These are phyloP conservation scores for Leptothorax acervorum DNA, from an alignment of 2,888 invertebrate genomes.

Conservation along the genomic window DNA sequence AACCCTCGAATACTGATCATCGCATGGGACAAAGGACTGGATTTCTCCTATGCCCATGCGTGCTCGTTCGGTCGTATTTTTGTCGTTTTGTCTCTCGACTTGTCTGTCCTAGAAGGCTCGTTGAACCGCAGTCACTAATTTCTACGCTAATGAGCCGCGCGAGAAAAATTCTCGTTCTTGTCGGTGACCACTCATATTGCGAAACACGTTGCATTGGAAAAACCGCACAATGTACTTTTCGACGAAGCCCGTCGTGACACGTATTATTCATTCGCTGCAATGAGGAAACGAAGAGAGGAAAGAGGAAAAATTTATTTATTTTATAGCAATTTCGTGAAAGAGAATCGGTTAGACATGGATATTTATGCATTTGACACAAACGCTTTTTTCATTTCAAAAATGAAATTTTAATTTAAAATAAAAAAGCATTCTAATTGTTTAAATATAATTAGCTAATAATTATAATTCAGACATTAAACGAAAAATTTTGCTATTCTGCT, in stretches of 20 bases:
- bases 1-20: slow-evolving; percentile 30
- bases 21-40: background rate
- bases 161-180: slow-evolving; percentile 45
- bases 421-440: background rate
- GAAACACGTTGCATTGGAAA: background rate
- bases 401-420: slow-evolving; percentile 7
- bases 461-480: background rate
- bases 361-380: background rate
- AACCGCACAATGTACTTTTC: background rate
- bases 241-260: background rate
- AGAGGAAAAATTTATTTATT: background rate
- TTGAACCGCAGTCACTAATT: slow-evolving; percentile 72
- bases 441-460: background rate
- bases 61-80: background rate
- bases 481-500: background rate
- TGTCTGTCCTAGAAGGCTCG: slow-evolving; percentile 45
- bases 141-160: slow-evolving; percentile 70
- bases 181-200: slow-evolving; percentile 14
- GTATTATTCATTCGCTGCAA: slow-evolving; percentile 15
- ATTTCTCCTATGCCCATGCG: background rate
- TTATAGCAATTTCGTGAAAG: background rate
- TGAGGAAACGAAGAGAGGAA: background rate
- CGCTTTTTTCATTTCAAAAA: background rate
- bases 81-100: slow-evolving; percentile 46
- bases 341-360: background rate